These are phyloP conservation scores for Montifringilla adamsi DNA, from an alignment of 2,113 vertebrate species.

Conservation along the genomic window DNA sequence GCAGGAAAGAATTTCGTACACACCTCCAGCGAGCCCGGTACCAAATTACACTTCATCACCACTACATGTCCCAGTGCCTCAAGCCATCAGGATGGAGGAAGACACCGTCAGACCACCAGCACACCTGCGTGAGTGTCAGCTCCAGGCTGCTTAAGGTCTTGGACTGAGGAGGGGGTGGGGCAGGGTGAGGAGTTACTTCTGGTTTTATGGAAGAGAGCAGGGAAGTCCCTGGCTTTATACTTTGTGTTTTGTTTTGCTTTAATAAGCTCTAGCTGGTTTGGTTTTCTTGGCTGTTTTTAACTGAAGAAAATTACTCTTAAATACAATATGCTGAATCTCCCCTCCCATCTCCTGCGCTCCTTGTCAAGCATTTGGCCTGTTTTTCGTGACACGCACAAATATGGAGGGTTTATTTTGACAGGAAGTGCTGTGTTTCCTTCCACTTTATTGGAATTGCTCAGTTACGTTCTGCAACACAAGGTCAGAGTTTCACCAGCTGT, in stretches of 20 bases:
- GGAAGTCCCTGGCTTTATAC: not conserved
- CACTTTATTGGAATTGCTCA: not conserved
- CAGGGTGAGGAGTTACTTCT: not conserved
- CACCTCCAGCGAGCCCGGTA: conserved; percentile 90
- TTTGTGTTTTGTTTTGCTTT: not conserved
- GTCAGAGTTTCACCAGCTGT: not conserved
- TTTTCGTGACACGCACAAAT: not conserved
- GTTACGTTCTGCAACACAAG: not conserved
- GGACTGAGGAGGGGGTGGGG: not conserved
- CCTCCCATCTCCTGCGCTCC: not conserved
- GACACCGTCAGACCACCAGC: conserved; percentile 88
- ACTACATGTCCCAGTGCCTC: conserved; percentile 89
- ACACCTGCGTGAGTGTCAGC: conserved; percentile 90
- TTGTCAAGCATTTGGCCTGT: not conserved
- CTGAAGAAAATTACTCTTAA: not conserved
- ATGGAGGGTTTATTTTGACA: not conserved
- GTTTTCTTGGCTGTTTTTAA: not conserved
- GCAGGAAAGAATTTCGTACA: conserved; percentile 95
- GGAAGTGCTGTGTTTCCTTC: not conserved
- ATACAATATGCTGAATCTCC: not conserved
- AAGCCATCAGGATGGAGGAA: conserved; percentile 91
- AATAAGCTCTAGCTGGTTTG: not conserved
- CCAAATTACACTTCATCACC: conserved; percentile 86
- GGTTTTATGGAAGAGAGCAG: not conserved
- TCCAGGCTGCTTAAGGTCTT: not conserved